phyloP scores from a whole-genome alignment of 2,888 invertebrate species.

The Creontiades dilutus region DNA sequence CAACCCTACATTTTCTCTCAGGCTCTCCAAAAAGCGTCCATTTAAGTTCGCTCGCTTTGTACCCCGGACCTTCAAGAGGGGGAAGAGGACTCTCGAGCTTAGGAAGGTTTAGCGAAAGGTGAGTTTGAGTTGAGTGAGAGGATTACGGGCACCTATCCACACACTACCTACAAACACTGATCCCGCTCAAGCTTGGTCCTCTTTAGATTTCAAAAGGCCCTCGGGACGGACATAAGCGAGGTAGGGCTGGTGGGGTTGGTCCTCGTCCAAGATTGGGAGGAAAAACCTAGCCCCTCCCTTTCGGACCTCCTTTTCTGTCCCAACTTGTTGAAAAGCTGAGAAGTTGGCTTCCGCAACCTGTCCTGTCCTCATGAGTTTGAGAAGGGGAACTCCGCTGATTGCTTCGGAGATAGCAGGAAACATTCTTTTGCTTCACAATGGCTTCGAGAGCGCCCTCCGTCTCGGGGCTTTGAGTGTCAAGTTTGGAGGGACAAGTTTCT shows the following conservation, averaged over 20 bases:
- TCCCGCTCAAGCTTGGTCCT: constrained; percentile 28
- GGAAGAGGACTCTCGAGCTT: constrained; percentile 20
- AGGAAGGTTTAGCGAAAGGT: constrained; percentile 39
- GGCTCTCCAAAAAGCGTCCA: neutral
- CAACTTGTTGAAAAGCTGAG: constrained; percentile 61
- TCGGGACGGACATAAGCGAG: constrained; percentile 6
- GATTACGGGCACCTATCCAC: constrained; percentile 40
- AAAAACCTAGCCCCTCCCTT: neutral
- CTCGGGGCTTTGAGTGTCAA: constrained; percentile 52
- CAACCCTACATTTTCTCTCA: neutral
- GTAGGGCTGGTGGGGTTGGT: constrained; percentile 34
- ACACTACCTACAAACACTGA: constrained; percentile 36
- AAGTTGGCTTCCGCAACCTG: constrained; percentile 60
- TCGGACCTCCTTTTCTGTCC: neutral
- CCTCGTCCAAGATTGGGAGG: constrained; percentile 54
- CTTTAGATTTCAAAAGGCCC: constrained; percentile 39
- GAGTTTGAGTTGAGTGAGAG: constrained; percentile 42
- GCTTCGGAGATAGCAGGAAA: constrained; percentile 60
- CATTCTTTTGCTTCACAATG: constrained; percentile 59
- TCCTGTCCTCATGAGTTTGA: constrained; percentile 37
- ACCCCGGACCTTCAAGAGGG: constrained; percentile 6
- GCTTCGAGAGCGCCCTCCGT: constrained; percentile 1
- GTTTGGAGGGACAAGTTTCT: constrained; percentile 31
- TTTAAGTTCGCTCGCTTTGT: neutral
- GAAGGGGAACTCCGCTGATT: constrained; percentile 52